phyloP scores from a whole-genome alignment of 2,113 vertebrate genomes.

The Nibea albiflora region DNA sequence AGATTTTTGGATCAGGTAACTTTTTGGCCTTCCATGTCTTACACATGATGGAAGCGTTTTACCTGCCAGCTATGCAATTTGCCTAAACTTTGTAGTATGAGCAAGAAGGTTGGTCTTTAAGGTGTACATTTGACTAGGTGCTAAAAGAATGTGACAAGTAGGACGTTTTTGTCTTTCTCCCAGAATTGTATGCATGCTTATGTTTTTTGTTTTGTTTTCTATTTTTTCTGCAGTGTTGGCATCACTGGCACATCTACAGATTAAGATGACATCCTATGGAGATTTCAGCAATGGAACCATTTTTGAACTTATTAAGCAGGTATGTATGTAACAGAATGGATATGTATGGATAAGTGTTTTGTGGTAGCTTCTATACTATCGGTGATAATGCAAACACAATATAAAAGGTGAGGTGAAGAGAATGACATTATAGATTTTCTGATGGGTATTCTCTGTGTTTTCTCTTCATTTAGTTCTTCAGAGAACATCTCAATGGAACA shows the following conservation, averaged over 20 bases:
- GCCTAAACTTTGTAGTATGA: background rate
- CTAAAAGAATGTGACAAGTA: background rate
- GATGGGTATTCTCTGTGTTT: slow-evolving; percentile 13
- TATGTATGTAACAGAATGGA: slow-evolving; percentile 8
- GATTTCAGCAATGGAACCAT: slow-evolving; percentile 34
- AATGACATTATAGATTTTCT: background rate
- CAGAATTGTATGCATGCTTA: no score
- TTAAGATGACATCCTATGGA: slow-evolving; percentile 30
- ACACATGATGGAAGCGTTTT: slow-evolving; percentile 5
- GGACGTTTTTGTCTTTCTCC: background rate
- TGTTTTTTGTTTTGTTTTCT: no score
- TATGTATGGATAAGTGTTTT: background rate
- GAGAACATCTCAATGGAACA: no score
- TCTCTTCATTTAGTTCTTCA: slow-evolving; percentile 46
- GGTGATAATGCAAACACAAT: background rate
- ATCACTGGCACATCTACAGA: slow-evolving; percentile 11
- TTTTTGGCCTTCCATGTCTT: background rate
- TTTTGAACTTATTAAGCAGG: slow-evolving; percentile 24
- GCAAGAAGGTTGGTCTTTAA: no score
- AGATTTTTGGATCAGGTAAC: slow-evolving; percentile 1
- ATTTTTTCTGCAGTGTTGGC: no score
- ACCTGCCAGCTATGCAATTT: background rate
- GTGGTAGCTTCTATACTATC: no score
- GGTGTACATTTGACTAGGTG: background rate
- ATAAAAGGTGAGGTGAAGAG: background rate